phyloP scores from a whole-genome alignment of 2,113 vertebrate genomes.

The Cheilinus undulatus region DNA sequence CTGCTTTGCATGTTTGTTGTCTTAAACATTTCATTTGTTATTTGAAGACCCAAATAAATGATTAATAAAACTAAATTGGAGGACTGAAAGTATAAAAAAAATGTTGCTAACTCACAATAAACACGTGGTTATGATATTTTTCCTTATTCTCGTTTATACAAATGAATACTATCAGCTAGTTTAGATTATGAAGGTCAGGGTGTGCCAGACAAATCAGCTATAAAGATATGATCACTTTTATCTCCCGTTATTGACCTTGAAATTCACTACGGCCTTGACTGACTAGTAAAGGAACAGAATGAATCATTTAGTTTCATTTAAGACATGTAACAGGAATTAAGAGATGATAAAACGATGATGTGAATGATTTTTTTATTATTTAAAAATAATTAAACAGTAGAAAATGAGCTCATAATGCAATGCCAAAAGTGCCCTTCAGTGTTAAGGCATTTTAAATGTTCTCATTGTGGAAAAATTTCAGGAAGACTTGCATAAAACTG shows the following conservation, averaged over 20 bases:
- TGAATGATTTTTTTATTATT: background rate
- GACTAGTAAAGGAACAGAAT: background rate
- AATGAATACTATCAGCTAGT: background rate
- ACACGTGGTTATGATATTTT: background rate
- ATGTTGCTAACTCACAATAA: conserved; percentile 19
- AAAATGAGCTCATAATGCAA: too few species aligned
- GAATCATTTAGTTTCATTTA: background rate
- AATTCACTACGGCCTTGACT: conserved; percentile 43
- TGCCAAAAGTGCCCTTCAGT: too few species aligned
- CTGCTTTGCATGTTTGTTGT: conserved; percentile 19
- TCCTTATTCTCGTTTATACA: conserved; percentile 14
- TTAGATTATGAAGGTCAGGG: conserved; percentile 35
- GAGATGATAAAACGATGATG: background rate
- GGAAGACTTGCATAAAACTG: too few species aligned
- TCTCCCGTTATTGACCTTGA: conserved; percentile 45
- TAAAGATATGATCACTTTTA: conserved; percentile 47
- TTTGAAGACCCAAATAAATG: conserved; percentile 24
- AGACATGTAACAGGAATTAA: background rate
- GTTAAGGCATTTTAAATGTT: too few species aligned
- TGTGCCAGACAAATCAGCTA: conserved; percentile 3
- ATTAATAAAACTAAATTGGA: background rate
- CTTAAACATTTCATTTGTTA: conserved; percentile 50
- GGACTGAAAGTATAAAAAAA: conserved; percentile 13
- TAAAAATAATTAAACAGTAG: too few species aligned
- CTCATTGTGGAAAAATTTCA: too few species aligned